phyloP scores from a whole-genome alignment of 2,888 invertebrate genomes.

The Agrotis segetum region DNA sequence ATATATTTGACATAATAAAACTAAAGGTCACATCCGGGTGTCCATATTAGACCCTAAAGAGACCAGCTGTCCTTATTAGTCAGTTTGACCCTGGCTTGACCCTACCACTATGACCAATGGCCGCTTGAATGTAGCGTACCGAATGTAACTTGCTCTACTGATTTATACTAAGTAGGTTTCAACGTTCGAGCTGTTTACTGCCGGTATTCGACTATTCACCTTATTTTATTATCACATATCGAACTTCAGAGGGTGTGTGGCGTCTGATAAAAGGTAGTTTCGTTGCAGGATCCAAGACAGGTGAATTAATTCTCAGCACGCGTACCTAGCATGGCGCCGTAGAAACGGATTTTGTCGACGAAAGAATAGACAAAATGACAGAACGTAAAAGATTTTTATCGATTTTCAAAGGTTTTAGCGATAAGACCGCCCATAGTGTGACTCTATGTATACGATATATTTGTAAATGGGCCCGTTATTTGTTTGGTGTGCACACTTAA shows the following conservation, averaged over 20 bases:
- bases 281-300: no score
- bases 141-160: slow-evolving; percentile 26
- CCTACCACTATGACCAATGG: slow-evolving; percentile 57
- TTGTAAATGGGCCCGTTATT: no score
- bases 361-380: no score
- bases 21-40: slow-evolving; percentile 60
- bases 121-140: slow-evolving; percentile 31
- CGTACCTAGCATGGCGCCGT: no score
- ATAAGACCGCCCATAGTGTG: no score
- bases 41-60: slow-evolving; percentile 66
- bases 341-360: no score
- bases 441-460: no score
- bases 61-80: slow-evolving; percentile 64
- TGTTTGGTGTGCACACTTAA: no score
- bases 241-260: neutral
- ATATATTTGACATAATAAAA: slow-evolving; percentile 53
- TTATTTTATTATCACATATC: neutral
- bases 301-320: no score
- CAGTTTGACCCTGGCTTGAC: slow-evolving; percentile 61
- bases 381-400: no score
- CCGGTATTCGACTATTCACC: neutral
- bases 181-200: neutral
- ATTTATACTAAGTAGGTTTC: slow-evolving; percentile 20
- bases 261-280: no score
- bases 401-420: no score